These are phyloP conservation scores for Cheilosia variabilis DNA, from an alignment of 2,888 invertebrate genomes.

Conservation along the genomic window DNA sequence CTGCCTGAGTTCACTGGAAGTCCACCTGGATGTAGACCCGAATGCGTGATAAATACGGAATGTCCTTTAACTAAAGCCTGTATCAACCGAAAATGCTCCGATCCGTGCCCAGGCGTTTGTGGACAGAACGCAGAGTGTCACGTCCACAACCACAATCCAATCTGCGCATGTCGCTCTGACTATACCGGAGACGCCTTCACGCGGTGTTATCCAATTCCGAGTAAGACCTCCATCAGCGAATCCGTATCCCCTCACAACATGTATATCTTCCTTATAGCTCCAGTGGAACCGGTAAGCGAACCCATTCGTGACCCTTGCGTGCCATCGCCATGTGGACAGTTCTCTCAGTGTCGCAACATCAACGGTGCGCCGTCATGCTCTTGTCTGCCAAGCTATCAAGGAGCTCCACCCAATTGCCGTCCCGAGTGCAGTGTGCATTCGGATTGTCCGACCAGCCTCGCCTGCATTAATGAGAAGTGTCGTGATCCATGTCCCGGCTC, in stretches of 20 bases:
- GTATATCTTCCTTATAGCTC: slow-evolving; percentile 64
- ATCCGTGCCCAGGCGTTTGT: slow-evolving; percentile 88
- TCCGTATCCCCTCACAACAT: not conserved
- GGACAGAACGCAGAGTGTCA: slow-evolving; percentile 87
- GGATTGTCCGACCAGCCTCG: slow-evolving; percentile 85
- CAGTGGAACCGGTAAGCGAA: slow-evolving; percentile 81
- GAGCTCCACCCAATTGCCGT: slow-evolving; percentile 86
- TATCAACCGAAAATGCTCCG: slow-evolving; percentile 87
- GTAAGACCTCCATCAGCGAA: slow-evolving; percentile 78
- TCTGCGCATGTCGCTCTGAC: slow-evolving; percentile 85
- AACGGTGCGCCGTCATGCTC: slow-evolving; percentile 86
- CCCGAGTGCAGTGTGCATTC: slow-evolving; percentile 86
- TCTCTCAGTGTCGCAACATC: slow-evolving; percentile 88
- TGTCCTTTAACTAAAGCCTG: slow-evolving; percentile 87
- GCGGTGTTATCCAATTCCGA: slow-evolving; percentile 83
- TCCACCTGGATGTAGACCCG: slow-evolving; percentile 91
- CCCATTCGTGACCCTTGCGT: slow-evolving; percentile 84
- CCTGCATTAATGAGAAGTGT: slow-evolving; percentile 88
- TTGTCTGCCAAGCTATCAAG: slow-evolving; percentile 86
- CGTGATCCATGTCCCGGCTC: slow-evolving; percentile 88
- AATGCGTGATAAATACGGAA: slow-evolving; percentile 89
- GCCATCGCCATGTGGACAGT: slow-evolving; percentile 88
- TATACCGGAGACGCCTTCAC: slow-evolving; percentile 88
- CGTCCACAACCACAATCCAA: slow-evolving; percentile 88
- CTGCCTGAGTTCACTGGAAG: slow-evolving; percentile 87